Base-by-base conservation (phyloP, 2,113 vertebrate genomes). In the Pantherophis guttatus region DNA sequence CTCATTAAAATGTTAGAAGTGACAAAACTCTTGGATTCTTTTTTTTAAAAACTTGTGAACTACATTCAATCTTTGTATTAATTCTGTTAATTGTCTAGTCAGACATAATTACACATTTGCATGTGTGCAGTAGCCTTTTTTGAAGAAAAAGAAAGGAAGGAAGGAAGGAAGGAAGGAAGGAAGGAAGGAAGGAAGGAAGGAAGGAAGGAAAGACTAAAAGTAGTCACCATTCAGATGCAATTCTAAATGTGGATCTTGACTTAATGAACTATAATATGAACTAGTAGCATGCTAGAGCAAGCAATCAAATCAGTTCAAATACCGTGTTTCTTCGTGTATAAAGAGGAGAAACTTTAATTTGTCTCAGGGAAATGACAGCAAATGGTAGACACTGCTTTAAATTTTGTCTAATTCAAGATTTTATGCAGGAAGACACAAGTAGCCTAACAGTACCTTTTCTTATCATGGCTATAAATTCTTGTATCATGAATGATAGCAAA, bases 1-100 rank as follows among this genome's bases (percentile, higher is more conserved):
- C 59, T 96, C 89, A 70, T 94, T 92, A 95, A 96, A 95, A 10
- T 24, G 50, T 17, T 87, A 62, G 58, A 75, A 91, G 81, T n/a
- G 53, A 88, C 33, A 93, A 12, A 94, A 53, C 19, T 19, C 90
- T 23, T 87, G 48, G 12, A 52, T 91, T 93, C n/a, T 3, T 75
- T 94, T 94, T 87, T 94, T 95, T 7, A 1, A 12, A 90, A 90
- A 65, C 85, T 17, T 52, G 0, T 57, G 29, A 96, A 92, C 62
- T 75, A 58, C 86, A 95, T 90, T 62, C 91, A 91, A 0, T 17
- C 70, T 50, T 44, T 5, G 0, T 54, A 21, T 33, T 70, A 86
- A 94, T 95, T 4, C 0, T 57, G 5, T 65, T 92, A 90, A 88
- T 94, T 95, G 88, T 91, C 12, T 44, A 92, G 93, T 1, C 13